Evolutionary conservation across 1,140 invertebrate genomes (phyloP), one percentile per base, ranked within the genome.

Genomic region (Dysdera silvatica): DNA sequence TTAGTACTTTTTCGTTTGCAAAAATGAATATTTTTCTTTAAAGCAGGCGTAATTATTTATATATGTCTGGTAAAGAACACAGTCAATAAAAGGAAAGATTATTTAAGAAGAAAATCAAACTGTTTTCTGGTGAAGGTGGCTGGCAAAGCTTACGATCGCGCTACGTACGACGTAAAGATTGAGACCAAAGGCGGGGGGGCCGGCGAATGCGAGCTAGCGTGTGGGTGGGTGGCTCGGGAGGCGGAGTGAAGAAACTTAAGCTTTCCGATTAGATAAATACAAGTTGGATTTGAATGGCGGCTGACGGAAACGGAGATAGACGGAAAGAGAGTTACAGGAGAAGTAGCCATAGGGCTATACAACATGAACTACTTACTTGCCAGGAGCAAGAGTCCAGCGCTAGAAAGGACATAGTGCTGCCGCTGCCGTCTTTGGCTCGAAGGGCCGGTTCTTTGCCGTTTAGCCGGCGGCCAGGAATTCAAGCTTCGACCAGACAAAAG

Each of bases 371-470:
- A 43, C 63, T 65, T 65, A 65, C 63, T 51, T 65, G 63, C 63
- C 63, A 65, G 37, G 63, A 54, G 54, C 63, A 65, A 54, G 63
- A 65, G 56, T 65, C 63, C 63, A 65, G 56, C 31, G 63, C 49
- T 5, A 65, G 63, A 40, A 65, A 65, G 56, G 63, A 65, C 63
- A 65, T 65, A 41, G 54, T 65, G 55, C 53, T 29, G 41, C 63
- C 49, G 47, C 55, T 31, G 58, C 62, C 62, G 62, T 58, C 35
- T 35, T 56, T 48, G 49, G 54, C 55, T 49, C 52, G 60, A 40
- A 24, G 47, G n/a, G n/a, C n/a, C n/a, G n/a, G n/a, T n/a, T n/a
- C n/a, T n/a, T n/a, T n/a, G 52, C 41, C 53, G 32, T 18, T 8
- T 18, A 14, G 31, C 45, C 52, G 61, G 53, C 24, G 61, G 26